Base-by-base conservation (phyloP, 2,797 vertebrate genomes). In the Intellagama lesueurii region DNA sequence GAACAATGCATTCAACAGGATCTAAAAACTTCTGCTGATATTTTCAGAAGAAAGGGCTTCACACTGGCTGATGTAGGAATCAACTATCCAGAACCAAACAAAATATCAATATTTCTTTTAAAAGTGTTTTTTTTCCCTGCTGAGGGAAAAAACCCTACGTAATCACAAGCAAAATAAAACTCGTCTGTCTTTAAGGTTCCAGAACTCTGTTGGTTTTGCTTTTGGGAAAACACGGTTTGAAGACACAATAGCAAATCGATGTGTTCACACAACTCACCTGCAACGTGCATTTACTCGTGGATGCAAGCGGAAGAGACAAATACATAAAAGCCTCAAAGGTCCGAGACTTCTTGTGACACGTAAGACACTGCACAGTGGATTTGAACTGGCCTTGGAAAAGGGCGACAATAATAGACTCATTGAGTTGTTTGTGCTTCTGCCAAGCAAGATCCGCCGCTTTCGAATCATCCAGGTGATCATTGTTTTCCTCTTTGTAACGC, bases 261-360 rank as follows among this genome's bases (percentile, higher is more conserved):
- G 19, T 64, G 60, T 64, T 56, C 66, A 14, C 24, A 11, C 12
- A 32, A 85, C 94, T 2, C 93, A 99, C 99, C 98, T 99, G 99
- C 90, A 99, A 97, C 3, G 98, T 98, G 90, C 99, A 99, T 96
- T 98, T 99, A 97, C 98, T 99, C 90, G 98, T 97, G 88, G 99
- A 98, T 16, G 98, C 98, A 56, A 99, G 98, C 0, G 98, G 98
- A 72, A 99, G 95, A 0, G 99, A 99, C 93, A 99, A 96, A 92
- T 99, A 99, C 99, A 99, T 99, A 91, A 99, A 99, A 81, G 99
- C 99, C 96, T 99, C 99, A 85, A 99, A 99, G 16, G 98, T 99
- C 89, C 98, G 96, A 2, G 98, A 99, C 95, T 98, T 99, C 96
- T 97, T 98, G 92, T 99, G 98, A 94, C 99, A 99, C 0, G 98